A percentile compares a stretch with the other conserved stretches of the same genome.
Conservation (phyloP, 2,113 vertebrate genomes). For the Serinus canaria region DNA sequence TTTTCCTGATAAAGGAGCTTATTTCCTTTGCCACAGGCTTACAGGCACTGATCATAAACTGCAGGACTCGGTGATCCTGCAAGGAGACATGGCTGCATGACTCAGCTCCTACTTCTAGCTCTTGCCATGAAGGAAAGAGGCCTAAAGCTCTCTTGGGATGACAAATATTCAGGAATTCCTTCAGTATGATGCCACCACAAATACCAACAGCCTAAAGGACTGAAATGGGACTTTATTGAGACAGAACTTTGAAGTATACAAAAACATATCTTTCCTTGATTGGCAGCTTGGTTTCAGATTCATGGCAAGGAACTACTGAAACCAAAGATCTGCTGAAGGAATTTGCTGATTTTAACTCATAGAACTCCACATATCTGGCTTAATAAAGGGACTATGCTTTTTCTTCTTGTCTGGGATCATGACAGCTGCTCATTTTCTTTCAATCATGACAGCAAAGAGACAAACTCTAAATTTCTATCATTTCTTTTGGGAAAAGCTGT, state of each 20-base stretch:
- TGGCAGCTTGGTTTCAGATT: background rate
- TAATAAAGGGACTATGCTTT: background rate
- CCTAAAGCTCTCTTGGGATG: background rate
- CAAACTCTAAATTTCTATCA: background rate
- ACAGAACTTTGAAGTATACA: background rate
- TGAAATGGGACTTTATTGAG: background rate
- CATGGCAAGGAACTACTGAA: background rate
- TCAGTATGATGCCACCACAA: background rate
- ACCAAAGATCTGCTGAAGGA: background rate
- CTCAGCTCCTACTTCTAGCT: background rate
- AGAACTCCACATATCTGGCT: background rate
- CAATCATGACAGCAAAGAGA: background rate
- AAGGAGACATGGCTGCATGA: background rate
- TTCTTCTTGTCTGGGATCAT: background rate
- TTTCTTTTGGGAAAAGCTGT: background rate
- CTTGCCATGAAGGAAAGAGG: background rate
- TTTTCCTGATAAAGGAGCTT: background rate
- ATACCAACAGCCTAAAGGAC: background rate
- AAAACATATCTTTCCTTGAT: background rate
- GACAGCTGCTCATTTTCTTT: background rate
- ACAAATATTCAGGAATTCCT: background rate
- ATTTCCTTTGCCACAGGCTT: background rate
- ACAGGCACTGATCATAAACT: background rate
- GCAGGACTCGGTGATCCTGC: background rate
- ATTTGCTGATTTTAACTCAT: background rate